Conservation (phyloP, 1,140 invertebrate genomes). For the Coenobita brevimanus region DNA sequence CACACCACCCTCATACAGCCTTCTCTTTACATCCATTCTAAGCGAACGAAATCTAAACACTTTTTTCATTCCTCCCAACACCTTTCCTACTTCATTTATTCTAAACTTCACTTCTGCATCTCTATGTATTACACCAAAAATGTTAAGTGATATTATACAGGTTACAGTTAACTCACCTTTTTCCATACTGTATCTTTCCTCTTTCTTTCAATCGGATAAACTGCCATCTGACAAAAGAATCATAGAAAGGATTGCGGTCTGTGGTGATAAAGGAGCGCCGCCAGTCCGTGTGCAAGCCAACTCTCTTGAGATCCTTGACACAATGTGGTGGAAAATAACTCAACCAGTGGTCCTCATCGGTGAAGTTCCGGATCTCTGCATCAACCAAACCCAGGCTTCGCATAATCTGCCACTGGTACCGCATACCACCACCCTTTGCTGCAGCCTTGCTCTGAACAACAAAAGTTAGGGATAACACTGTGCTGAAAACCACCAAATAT, state of each 20-base stretch:
- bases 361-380: slow-evolving; percentile 94
- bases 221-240: slow-evolving; percentile 98
- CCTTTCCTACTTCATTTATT: no score
- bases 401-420: slow-evolving; percentile 99
- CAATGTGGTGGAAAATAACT: slow-evolving; percentile 96
- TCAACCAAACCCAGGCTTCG: slow-evolving; percentile 90
- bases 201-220: slow-evolving; percentile 89
- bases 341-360: slow-evolving; percentile 93
- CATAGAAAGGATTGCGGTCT: slow-evolving; percentile 97
- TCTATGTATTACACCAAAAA: no score
- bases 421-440: slow-evolving; percentile 90
- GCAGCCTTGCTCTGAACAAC: slow-evolving; percentile 95
- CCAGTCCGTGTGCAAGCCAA: slow-evolving; percentile 88
- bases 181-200: slow-evolving; percentile 75
- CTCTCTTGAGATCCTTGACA: slow-evolving; percentile 74
- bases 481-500: no score
- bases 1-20: no score
- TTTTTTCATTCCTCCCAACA: no score
- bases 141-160: no score
- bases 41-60: no score
- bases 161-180: slow-evolving; percentile 82
- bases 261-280: slow-evolving; percentile 97
- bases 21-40: no score
- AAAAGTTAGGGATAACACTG: no score
- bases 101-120: no score